Evolutionary conservation across 2,113 vertebrate species (phyloP).

Genomic region (Hepsetus odoe): DNA sequence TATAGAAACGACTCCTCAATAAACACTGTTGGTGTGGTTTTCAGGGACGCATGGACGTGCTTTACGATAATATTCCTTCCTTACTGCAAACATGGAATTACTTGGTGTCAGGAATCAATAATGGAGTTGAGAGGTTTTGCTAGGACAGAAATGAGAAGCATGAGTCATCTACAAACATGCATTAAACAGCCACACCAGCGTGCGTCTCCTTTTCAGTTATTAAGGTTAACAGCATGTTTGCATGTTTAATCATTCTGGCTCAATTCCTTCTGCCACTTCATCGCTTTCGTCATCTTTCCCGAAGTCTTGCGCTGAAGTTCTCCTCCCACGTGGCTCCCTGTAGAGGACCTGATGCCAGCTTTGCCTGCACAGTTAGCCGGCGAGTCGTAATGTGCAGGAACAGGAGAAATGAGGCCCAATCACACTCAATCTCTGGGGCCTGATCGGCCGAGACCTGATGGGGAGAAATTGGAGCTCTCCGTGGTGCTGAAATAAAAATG

Average conservation of each 20-base stretch:
- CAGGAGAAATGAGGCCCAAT: conserved; percentile 62
- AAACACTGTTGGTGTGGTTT: background rate
- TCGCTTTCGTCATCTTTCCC: background rate
- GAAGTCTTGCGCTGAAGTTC: background rate
- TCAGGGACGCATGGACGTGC: too few relatives aligned
- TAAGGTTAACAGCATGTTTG: background rate
- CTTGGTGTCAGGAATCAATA: too few relatives aligned
- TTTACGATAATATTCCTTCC: too few relatives aligned
- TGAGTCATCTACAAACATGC: background rate
- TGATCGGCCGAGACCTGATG: conserved; percentile 37
- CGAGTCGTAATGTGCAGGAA: conserved; percentile 60
- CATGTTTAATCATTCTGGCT: background rate
- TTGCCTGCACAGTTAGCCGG: conserved; percentile 41
- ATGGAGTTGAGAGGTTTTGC: too few relatives aligned
- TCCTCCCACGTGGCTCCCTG: conserved; percentile 9
- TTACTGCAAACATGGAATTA: too few relatives aligned
- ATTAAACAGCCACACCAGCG: background rate
- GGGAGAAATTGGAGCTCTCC: conserved; percentile 51
- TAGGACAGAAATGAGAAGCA: background rate
- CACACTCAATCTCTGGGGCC: conserved; percentile 47
- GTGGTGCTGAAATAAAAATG: conserved; percentile 52
- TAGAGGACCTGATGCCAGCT: conserved; percentile 35
- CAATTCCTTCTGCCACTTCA: background rate
- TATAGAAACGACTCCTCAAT: background rate
- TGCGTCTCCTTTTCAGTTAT: background rate